Conservation (phyloP, 2,113 vertebrate species). For the Paedocypris sp. region DNA sequence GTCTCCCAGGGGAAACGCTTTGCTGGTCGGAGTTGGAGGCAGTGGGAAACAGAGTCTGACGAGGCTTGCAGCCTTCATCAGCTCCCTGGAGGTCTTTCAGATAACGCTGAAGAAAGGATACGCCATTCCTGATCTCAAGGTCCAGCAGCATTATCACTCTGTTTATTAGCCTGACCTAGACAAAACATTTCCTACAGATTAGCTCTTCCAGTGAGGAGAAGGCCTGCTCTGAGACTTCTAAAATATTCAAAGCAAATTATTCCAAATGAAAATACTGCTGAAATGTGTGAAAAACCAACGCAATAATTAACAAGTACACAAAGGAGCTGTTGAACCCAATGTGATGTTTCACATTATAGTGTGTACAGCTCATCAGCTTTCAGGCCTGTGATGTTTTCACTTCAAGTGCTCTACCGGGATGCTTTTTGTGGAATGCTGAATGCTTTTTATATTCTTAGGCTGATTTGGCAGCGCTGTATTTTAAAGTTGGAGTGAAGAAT, state of each 20-base stretch:
- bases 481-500: constrained; percentile 82
- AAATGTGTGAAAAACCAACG: background rate
- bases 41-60: constrained; percentile 94
- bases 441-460: constrained; percentile 42
- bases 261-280: background rate
- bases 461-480: constrained; percentile 74
- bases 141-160: constrained; percentile 27
- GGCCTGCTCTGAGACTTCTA: background rate
- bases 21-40: constrained; percentile 86
- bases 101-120: constrained; percentile 86
- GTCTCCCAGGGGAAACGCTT: constrained; percentile 76
- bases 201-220: background rate
- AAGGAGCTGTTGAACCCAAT: background rate
- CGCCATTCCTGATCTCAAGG: constrained; percentile 80
- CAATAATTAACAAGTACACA: constrained; percentile 6
- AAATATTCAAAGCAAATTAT: background rate
- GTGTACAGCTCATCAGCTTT: constrained; percentile 2
- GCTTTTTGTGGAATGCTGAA: background rate
- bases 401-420: background rate
- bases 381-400: constrained; percentile 4
- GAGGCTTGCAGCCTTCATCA: constrained; percentile 87
- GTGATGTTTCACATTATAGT: background rate
- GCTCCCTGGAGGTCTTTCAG: constrained; percentile 87
- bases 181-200: background rate
- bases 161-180: background rate